Evolutionary conservation across 2,113 vertebrate genomes (phyloP), one percentile per base, ranked within the genome.

Genomic region (Chionodraco myersi): DNA sequence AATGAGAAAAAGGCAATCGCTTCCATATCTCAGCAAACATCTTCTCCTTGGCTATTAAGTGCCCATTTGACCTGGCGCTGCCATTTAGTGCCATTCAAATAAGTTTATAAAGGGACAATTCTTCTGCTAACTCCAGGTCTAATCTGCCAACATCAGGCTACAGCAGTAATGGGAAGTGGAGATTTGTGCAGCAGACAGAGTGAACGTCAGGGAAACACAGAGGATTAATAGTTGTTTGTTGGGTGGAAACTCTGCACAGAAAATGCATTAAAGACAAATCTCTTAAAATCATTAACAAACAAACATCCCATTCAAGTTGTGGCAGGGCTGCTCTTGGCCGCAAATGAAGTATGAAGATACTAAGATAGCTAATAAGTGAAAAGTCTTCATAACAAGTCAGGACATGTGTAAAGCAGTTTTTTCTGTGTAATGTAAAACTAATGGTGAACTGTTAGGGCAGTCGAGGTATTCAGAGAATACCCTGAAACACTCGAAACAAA

Each of bases 21-120:
- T 72, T 81, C 72, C 74, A 86, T 88, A 92, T 90, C 82, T 74
- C 83, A 26, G 68, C 58, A 78, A 90, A 92, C 62, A 77, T 90
- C 84, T 92, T 92, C 88, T 85, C 72, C 65, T 68, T 79, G 78
- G 85, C 80, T 80, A 77, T 79, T 72, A 73, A 64, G 56, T 60
- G 68, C 36, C 49, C 52, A 88, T 89, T 94, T 90, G 87, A 62
- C 51, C 45, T 64, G 74, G 68, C 75, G 58, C 57, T 75, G 68
- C 61, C 57, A 86, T 90, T 89, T 87, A 54, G 65, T 72, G 67
- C 63, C 67, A 88, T 89, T 86, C 88, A 79, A 74, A 59, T 56
- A 34, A 58, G 53, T 81, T 73, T 80, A 83, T 85, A 85, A 73
- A 78, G 57, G 73, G 77, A 84, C 66, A 64, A 54, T 65, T 84